Evolutionary conservation across 2,888 invertebrate species (phyloP).

Genomic region (Epinotia brunnichana): DNA sequence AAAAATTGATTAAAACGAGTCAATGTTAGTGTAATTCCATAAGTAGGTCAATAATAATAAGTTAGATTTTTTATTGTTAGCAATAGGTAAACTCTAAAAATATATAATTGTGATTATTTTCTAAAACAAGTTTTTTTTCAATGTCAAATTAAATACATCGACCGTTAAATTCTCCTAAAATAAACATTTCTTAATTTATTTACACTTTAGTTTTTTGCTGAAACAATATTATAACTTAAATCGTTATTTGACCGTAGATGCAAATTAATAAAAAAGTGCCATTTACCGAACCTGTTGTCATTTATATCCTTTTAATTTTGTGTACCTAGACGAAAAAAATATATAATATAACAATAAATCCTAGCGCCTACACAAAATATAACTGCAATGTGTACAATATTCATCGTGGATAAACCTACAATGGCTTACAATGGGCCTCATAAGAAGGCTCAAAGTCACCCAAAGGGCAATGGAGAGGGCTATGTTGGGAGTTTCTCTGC

Average conservation of each 20-base stretch:
- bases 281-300: constrained; percentile 61
- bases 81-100: constrained; percentile 27
- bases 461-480: no score
- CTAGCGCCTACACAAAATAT: constrained; percentile 3
- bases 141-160: constrained; percentile 18
- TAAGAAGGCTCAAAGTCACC: no score
- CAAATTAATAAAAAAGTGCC: constrained; percentile 73
- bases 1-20: constrained; percentile 28
- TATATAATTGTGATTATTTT: constrained; percentile 17
- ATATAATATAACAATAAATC: background rate
- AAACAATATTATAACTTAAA: constrained; percentile 56
- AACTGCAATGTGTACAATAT: constrained; percentile 4
- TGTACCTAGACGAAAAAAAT: constrained; percentile 30
- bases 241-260: constrained; percentile 42
- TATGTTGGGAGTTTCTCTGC: no score
- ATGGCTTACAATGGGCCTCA: no score
- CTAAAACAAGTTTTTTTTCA: background rate
- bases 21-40: constrained; percentile 30
- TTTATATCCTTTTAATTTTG: constrained; percentile 42
- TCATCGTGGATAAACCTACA: no score
- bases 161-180: constrained; percentile 7
- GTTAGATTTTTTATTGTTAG: constrained; percentile 36
- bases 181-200: constrained; percentile 23
- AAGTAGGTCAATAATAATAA: constrained; percentile 28
- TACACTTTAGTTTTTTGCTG: constrained; percentile 16